Evolutionary conservation across 1,140 invertebrate genomes (phyloP), one percentile per base, ranked within the genome.

Genomic region (Ectropis grisescens): DNA sequence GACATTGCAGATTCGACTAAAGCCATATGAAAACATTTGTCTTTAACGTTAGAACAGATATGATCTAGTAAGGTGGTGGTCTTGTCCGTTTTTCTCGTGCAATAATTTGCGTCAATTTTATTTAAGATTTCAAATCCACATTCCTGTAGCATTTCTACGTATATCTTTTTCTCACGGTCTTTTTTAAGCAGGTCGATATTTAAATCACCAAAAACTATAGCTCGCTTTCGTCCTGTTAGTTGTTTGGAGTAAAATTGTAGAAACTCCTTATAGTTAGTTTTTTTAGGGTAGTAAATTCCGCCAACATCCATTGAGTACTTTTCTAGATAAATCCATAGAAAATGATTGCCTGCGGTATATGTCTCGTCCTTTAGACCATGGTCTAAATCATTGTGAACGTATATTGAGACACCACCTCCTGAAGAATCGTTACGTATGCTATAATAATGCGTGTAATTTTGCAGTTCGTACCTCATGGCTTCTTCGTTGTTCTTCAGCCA

Each of bases 41-140:
- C 24, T 12, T 34, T 38, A 23, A 47, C 12, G 29, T 41, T 38
- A 11, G 39, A 32, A 7, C 22, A 33, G 23, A 42, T 31, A 16
- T 47, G 45, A 13, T 47, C 40, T 28, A 47, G 16, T n/a, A n/a
- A n/a, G n/a, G n/a, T n/a, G n/a, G n/a, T n/a, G n/a, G n/a, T n/a
- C n/a, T n/a, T n/a, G n/a, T n/a, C n/a, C n/a, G n/a, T n/a, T n/a
- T 39, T 33, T 35, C 39, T 33, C 15, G 45, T 48, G 11, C 35
- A 38, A 26, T 42, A 23, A n/a, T 26, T 36, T 36, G 16, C 24
- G 22, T 36, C 14, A 29, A 48, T 36, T 48, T 39, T 38, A 32
- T 48, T 48, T 19, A 48, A 23, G 16, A 48, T 25, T 13, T 8
- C 31, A 22, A 31, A 40, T 16, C 37, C 36, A 19, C 31, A 33